Conservation (phyloP, 2,113 vertebrate species). For the Chloropsis cyanopogon region DNA sequence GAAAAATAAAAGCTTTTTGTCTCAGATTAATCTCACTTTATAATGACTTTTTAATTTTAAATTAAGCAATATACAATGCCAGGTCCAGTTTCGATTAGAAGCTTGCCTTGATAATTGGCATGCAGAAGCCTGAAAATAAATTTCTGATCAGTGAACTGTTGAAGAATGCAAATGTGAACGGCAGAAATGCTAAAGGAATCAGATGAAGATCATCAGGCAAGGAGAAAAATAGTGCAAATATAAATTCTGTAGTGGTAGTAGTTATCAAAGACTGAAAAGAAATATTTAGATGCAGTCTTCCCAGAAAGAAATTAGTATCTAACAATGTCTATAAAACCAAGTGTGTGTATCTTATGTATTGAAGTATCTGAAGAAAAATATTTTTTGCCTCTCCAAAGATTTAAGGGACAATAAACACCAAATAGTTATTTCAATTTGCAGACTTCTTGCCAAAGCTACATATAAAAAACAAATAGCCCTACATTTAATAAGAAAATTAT, state of each 20-base stretch:
- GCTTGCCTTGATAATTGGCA: conserved; percentile 82
- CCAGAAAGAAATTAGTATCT: not conserved
- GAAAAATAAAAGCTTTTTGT: conserved; percentile 26
- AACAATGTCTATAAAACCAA: not conserved
- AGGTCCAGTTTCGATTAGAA: conserved; percentile 76
- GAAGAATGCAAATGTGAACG: conserved; percentile 75
- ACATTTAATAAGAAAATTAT: not conserved
- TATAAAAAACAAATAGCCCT: not conserved
- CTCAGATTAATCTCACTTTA: conserved; percentile 63
- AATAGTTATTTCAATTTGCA: not conserved
- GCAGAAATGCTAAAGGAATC: conserved; percentile 71
- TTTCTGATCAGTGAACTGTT: conserved; percentile 84
- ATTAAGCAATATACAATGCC: conserved; percentile 52
- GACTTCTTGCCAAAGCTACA: not conserved
- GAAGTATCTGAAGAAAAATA: not conserved
- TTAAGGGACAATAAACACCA: not conserved
- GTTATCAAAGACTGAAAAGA: not conserved
- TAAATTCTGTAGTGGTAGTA: not conserved
- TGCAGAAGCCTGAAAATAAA: conserved; percentile 81
- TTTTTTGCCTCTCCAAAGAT: not conserved
- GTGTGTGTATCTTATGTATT: not conserved
- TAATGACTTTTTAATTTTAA: conserved; percentile 72
- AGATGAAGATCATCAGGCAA: conserved; percentile 33
- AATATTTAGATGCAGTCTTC: not conserved
- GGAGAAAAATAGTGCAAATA: not conserved